A percentile compares a stretch with the other conserved stretches of the same genome.
Conservation (phyloP, 2,797 vertebrate genomes). For the Syngnathus rostellatus region DNA sequence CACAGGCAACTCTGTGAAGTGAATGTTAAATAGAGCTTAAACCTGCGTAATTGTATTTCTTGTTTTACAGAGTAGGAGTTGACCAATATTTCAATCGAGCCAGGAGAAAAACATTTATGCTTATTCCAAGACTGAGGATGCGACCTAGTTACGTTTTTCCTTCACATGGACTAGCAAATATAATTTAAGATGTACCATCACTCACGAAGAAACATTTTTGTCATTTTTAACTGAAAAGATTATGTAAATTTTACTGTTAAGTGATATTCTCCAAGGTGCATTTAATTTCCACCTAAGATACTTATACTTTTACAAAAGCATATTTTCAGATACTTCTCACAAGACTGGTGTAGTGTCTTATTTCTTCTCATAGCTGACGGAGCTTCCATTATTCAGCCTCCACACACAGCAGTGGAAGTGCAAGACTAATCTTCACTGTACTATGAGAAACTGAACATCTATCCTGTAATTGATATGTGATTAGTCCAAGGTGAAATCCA, state of each 20-base stretch:
- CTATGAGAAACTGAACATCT: not conserved
- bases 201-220: not conserved
- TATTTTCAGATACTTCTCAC: too few species aligned
- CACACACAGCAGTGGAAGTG: not conserved
- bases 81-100: not conserved
- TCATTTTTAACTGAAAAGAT: not conserved
- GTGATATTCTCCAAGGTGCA: too few species aligned
- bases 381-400: too few species aligned
- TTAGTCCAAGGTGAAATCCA: not conserved
- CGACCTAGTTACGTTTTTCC: not conserved
- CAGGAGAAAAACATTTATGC: not conserved
- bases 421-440: not conserved
- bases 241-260: not conserved
- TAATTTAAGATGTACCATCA: not conserved
- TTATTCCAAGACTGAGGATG: not conserved
- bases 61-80: not conserved
- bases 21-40: not conserved
- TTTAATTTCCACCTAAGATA: too few species aligned
- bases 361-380: too few species aligned
- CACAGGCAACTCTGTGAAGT: not conserved
- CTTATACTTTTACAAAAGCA: too few species aligned
- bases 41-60: too few species aligned
- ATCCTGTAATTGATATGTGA: not conserved
- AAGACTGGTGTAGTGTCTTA: too few species aligned
- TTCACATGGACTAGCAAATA: not conserved